Evolutionary conservation across 2,888 invertebrate genomes (phyloP).

Genomic region (Parasteatoda lunata): DNA sequence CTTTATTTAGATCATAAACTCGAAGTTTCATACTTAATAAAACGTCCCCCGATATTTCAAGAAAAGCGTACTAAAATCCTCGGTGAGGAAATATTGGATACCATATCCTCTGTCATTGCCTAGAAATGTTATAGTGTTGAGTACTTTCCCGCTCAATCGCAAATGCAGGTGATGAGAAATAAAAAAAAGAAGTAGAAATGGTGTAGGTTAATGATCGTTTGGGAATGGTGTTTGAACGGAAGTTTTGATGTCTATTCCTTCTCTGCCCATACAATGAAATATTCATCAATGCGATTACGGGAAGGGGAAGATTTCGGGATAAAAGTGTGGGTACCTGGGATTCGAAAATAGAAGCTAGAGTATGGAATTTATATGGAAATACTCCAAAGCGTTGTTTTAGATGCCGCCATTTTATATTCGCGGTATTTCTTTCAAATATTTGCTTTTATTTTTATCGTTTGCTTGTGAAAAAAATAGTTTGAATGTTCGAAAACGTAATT

Average conservation of each 20-base stretch:
- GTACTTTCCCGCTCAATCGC: background rate
- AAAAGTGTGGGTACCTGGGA: slow-evolving; percentile 8
- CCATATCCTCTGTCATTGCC: slow-evolving; percentile 30
- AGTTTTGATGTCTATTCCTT: slow-evolving; percentile 16
- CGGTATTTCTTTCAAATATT: too few relatives aligned
- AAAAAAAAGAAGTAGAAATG: background rate
- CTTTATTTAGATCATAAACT: background rate
- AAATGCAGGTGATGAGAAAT: background rate
- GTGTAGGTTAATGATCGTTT: slow-evolving; percentile 40
- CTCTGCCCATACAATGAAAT: slow-evolving; percentile 35
- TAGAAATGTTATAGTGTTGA: slow-evolving; percentile 2
- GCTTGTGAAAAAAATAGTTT: too few relatives aligned
- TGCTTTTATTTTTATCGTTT: too few relatives aligned
- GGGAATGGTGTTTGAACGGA: slow-evolving; percentile 27
- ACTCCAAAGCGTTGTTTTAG: background rate
- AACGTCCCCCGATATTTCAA: background rate
- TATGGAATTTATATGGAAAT: slow-evolving; percentile 2
- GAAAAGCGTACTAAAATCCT: slow-evolving; percentile 1
- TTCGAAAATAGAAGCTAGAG: slow-evolving; percentile 9
- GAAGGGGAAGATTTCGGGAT: background rate
- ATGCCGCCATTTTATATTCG: too few relatives aligned
- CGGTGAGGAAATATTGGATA: slow-evolving; percentile 24
- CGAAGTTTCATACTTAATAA: background rate
- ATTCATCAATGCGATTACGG: slow-evolving; percentile 48
- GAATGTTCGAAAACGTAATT: too few relatives aligned